Base-by-base conservation (phyloP, 2,888 invertebrate species). In the Pherbina coryleti region DNA sequence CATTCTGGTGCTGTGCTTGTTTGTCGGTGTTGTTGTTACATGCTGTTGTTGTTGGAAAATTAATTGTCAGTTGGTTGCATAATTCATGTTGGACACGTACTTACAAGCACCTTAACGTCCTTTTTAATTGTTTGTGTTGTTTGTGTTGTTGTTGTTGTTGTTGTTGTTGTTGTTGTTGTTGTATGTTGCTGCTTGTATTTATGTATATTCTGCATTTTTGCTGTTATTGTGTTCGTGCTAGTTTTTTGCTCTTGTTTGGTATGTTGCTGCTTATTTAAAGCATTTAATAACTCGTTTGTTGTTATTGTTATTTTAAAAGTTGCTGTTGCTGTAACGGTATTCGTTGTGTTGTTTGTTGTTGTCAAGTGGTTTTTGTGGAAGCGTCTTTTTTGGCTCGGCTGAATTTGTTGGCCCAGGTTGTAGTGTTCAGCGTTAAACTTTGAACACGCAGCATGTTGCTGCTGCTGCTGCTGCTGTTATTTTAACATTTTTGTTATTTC, bases 61-160 rank as follows among this genome's bases (percentile, higher is more conserved):
- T 78, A 78, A 78, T 78, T 78, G 78, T 80, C 75, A 72, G 75
- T 70, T 62, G 77, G 72, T 70, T 72, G 67, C 75, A 78, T 78
- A 78, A 80, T 78, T 80, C 78, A 78, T 80, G 78, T 78, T 53
- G 75, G 71, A 72, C 77, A 75, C 64, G 78, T 62, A 55, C 71
- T 74, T 70, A 57, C 37, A n/a, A 34, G 14, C 19, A n/a, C 22
- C 55, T 34, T 37, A 19, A 34, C 34, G n/a, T 34, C 9, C 22
- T 53, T 55, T 34, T 72, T 60, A 34, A 37, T 37, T 31, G 9
- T 69, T 17, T 3, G 11, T 69, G 11, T 17, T 22, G 31, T 37
- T 19, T 22, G 22, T 17, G 19, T 51, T 28, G 49, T 28, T 25
- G 1, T 7, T 51, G 69, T 51, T 37, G 69, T 25, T 22, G 49